These are phyloP conservation scores for Kobus ellipsiprymnus DNA, from an alignment of 2,113 vertebrate species.

Conservation along the genomic window DNA sequence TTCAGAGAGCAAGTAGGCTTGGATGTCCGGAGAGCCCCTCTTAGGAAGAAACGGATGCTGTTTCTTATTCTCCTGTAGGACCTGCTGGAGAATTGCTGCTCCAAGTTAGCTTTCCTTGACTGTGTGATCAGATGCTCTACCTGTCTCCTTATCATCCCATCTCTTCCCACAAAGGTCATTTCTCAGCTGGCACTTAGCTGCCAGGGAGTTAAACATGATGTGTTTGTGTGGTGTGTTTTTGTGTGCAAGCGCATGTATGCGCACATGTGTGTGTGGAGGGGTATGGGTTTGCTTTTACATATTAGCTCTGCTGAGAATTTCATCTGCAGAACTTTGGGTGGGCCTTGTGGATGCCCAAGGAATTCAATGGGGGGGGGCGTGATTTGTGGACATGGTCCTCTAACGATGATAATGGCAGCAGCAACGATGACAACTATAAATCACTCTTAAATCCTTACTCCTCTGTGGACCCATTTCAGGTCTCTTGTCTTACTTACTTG, in stretches of 20 bases:
- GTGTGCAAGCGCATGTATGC: fast-evolving
- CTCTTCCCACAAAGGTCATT: not conserved
- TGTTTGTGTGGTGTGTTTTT: not conserved
- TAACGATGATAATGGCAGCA: not conserved
- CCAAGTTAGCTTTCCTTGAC: not conserved
- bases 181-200: not conserved
- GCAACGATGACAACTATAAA: not conserved
- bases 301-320: not conserved
- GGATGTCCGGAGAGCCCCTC: not conserved
- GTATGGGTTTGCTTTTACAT: fast-evolving
- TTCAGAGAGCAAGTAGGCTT: not conserved
- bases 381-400: not conserved
- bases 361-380: not conserved
- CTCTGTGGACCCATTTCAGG: not conserved
- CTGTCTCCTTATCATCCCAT: too few species aligned
- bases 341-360: not conserved
- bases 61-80: not conserved
- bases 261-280: fast-evolving
- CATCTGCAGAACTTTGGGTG: not conserved
- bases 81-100: not conserved
- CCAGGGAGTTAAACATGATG: not conserved
- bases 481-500: too few species aligned
- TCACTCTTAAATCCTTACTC: not conserved
- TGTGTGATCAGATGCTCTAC: not conserved
- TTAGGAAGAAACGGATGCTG: not conserved